phyloP scores from a whole-genome alignment of 2,113 vertebrate genomes.

The Loxodonta africana region DNA sequence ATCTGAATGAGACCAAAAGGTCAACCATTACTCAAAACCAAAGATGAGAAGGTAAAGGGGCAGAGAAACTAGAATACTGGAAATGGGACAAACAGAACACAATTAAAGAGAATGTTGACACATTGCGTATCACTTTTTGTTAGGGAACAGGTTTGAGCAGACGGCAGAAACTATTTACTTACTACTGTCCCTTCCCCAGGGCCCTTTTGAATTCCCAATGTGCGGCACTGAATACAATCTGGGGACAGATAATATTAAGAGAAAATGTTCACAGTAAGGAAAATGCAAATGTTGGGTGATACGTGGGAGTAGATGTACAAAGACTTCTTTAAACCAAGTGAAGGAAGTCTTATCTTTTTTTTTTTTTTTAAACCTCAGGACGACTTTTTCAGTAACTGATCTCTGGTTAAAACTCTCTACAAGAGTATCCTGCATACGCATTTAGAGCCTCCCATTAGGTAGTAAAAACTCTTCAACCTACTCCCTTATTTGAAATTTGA shows the following conservation, averaged over 20 bases:
- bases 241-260: neutral
- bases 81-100: too few relatives aligned
- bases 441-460: neutral
- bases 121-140: neutral
- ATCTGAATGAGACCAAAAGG: too few relatives aligned
- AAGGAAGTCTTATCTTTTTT: neutral
- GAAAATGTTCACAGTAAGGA: neutral
- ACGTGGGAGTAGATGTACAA: neutral
- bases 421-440: neutral
- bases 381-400: neutral
- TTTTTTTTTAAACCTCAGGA: too few relatives aligned
- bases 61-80: too few relatives aligned
- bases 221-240: neutral
- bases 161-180: neutral
- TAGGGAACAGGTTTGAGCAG: neutral
- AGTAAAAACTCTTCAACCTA: neutral
- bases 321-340: neutral
- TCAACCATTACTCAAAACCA: too few relatives aligned
- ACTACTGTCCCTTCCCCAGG: rapidly evolving
- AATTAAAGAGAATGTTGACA: neutral
- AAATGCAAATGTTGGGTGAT: neutral
- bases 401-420: neutral
- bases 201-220: rapidly evolving
- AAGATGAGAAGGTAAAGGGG: too few relatives aligned
- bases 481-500: neutral